These are phyloP conservation scores for Archivesica marissinica DNA, from an alignment of 1,140 invertebrate species.

Conservation along the genomic window DNA sequence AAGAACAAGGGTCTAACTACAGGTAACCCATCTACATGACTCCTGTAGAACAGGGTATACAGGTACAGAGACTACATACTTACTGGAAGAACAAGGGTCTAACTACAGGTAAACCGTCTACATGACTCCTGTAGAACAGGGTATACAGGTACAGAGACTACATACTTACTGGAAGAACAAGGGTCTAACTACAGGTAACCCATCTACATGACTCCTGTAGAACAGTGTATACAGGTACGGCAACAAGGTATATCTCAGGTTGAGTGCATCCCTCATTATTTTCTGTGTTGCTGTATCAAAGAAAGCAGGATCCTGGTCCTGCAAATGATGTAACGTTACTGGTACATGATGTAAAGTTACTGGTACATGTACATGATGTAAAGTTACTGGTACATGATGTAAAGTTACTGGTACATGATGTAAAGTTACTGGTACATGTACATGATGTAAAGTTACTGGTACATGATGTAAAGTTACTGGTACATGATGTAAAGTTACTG, in stretches of 20 bases:
- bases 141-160: too few species aligned
- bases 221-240: conserved; percentile 94
- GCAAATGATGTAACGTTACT: too few species aligned
- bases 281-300: conserved; percentile 67
- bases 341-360: too few species aligned
- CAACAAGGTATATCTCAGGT: conserved; percentile 89
- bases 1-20: conserved; percentile 91
- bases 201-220: conserved; percentile 89
- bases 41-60: conserved; percentile 92
- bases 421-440: too few species aligned
- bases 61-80: too few species aligned
- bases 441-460: too few species aligned
- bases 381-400: too few species aligned
- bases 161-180: conserved; percentile 87
- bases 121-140: conserved; percentile 90
- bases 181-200: conserved; percentile 90
- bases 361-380: too few species aligned
- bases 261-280: conserved; percentile 86
- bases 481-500: too few species aligned
- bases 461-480: too few species aligned
- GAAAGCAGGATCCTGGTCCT: conserved; percentile 81
- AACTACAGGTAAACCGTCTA: conserved; percentile 89
- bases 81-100: conserved; percentile 89
- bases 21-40: conserved; percentile 89
- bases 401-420: too few species aligned